These are phyloP conservation scores for Metaphire vulgaris DNA, from an alignment of 1,140 invertebrate genomes.

Conservation along the genomic window DNA sequence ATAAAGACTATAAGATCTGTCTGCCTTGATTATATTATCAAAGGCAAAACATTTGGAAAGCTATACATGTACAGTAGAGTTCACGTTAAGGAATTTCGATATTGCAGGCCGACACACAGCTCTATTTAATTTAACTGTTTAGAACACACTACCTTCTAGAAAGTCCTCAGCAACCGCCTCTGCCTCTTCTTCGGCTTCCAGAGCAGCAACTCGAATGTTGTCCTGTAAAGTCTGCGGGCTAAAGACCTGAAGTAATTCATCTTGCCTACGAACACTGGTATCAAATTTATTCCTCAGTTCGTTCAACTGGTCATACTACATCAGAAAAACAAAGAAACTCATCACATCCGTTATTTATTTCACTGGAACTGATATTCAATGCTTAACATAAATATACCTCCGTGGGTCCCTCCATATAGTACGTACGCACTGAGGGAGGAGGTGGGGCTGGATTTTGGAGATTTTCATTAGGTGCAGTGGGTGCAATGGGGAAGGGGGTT, in stretches of 20 bases:
- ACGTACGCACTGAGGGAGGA: too few relatives aligned
- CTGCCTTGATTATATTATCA: background rate
- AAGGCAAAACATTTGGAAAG: background rate
- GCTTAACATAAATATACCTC: too few relatives aligned
- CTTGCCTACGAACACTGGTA: background rate
- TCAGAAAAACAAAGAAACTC: background rate
- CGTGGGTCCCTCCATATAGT: too few relatives aligned
- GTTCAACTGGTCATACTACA: background rate
- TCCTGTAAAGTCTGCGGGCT: background rate
- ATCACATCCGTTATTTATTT: too few relatives aligned
- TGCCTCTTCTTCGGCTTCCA: background rate
- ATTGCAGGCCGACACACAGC: background rate
- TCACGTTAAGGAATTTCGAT: background rate
- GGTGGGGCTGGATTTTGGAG: too few relatives aligned
- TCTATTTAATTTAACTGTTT: background rate
- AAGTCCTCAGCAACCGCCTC: background rate
- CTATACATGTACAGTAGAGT: background rate
- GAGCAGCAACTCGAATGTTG: background rate
- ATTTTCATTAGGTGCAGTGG: too few relatives aligned
- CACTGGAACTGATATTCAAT: too few relatives aligned
- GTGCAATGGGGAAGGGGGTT: too few relatives aligned
- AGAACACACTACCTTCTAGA: background rate
- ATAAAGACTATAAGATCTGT: too few relatives aligned
- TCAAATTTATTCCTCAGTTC: background rate
- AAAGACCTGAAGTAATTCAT: background rate